Percentiles rank a stretch among this genome's conserved stretches.
phyloP scores from a whole-genome alignment of 2,113 vertebrate species.

The Notarius quadriscutis region DNA sequence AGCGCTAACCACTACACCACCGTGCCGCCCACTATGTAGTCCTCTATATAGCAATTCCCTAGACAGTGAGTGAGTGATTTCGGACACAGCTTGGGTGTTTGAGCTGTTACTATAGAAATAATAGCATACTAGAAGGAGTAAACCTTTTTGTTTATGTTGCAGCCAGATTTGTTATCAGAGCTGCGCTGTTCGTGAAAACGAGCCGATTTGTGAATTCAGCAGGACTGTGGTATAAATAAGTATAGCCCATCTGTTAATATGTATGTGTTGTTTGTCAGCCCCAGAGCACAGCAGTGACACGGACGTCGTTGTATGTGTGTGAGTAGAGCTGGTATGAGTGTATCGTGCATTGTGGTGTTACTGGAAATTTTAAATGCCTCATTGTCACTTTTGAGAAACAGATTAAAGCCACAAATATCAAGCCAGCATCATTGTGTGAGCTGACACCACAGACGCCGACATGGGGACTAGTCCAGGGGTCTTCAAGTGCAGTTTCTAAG shows the following conservation, averaged over 20 bases:
- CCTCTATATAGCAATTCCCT: too few species aligned
- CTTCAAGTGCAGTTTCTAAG: background rate
- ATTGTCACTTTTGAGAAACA: background rate
- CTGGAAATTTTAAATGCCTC: background rate
- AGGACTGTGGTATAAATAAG: background rate
- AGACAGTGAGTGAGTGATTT: too few species aligned
- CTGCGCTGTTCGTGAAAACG: background rate
- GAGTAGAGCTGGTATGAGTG: background rate
- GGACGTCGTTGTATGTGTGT: background rate
- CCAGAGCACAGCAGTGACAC: too few species aligned
- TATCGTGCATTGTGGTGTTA: background rate
- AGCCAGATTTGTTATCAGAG: background rate
- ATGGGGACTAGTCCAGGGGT: background rate
- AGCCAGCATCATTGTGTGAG: background rate
- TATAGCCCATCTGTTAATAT: background rate
- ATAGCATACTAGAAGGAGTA: background rate
- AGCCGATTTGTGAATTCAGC: background rate
- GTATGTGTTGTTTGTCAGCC: background rate
- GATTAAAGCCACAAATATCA: background rate
- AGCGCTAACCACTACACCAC: too few species aligned
- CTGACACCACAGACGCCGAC: background rate
- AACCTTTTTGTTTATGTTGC: background rate
- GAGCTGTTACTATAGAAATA: background rate
- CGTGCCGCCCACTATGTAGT: too few species aligned
- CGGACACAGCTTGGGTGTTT: background rate